Evolutionary conservation across 2,113 vertebrate species (phyloP).

Genomic region (Oreochromis spilurus): DNA sequence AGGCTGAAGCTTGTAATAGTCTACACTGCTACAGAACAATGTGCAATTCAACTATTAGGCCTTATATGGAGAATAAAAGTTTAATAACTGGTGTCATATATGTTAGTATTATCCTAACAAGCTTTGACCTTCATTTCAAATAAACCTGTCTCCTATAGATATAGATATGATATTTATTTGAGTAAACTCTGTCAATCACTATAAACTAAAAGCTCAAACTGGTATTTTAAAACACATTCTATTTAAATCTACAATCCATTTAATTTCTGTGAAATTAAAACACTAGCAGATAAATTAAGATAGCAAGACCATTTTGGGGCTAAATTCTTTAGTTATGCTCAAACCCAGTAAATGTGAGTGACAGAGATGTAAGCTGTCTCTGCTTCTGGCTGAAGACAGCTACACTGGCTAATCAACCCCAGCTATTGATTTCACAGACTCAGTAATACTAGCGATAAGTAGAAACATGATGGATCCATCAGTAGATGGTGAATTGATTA

Average conservation of each 20-base stretch:
- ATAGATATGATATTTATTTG: neutral
- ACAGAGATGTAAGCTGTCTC: neutral
- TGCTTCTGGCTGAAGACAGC: neutral
- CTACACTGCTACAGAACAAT: neutral
- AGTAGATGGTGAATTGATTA: slow-evolving; percentile 25
- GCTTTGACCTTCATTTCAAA: neutral
- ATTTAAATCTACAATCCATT: neutral
- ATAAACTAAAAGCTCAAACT: neutral
- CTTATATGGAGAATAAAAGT: neutral
- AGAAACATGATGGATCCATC: slow-evolving; percentile 52
- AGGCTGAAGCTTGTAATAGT: neutral
- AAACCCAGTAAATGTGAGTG: neutral
- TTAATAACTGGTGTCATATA: neutral
- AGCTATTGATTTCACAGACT: slow-evolving; percentile 35
- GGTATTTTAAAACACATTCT: neutral
- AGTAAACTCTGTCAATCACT: neutral
- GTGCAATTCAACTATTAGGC: neutral
- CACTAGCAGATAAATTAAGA: neutral
- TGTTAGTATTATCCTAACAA: neutral
- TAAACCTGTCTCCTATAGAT: neutral
- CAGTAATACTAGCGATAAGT: slow-evolving; percentile 29
- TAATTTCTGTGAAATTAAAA: neutral
- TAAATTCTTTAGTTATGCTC: neutral
- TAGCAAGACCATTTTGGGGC: neutral
- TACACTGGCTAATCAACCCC: slow-evolving; percentile 36